A percentile compares a stretch with the other conserved stretches of the same genome.
phyloP scores from a whole-genome alignment of 1,140 invertebrate genomes.

The Dufourea novaeangliae region DNA sequence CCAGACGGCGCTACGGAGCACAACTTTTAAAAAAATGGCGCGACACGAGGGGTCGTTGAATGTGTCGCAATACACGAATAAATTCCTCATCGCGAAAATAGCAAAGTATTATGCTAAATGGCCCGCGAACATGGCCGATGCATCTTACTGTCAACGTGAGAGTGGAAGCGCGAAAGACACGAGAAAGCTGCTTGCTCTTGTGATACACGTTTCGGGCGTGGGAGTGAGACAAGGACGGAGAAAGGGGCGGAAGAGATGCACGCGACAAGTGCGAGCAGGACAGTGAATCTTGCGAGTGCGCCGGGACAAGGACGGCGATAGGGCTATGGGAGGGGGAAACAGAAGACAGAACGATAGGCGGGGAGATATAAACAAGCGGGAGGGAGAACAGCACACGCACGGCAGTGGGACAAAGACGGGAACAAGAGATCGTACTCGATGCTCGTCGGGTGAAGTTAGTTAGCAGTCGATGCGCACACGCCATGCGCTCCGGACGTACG shows the following conservation, averaged over 20 bases:
- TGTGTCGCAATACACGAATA: too few species aligned
- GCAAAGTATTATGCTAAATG: constrained; percentile 29
- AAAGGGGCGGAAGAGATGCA: neutral
- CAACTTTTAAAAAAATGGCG: too few species aligned
- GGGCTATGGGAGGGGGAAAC: neutral
- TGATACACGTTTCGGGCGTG: neutral
- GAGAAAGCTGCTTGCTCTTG: constrained; percentile 20
- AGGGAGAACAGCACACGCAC: constrained; percentile 49
- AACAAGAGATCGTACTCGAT: constrained; percentile 60
- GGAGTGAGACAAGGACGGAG: constrained; percentile 2
- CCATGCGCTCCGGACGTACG: constrained; percentile 76
- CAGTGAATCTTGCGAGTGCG: constrained; percentile 3
- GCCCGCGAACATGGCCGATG: constrained; percentile 25
- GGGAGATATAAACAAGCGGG: constrained; percentile 46
- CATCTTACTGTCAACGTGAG: constrained; percentile 28
- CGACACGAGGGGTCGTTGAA: too few species aligned
- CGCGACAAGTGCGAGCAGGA: constrained; percentile 12
- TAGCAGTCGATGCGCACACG: constrained; percentile 81
- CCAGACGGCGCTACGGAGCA: too few species aligned
- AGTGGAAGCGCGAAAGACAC: constrained; percentile 8
- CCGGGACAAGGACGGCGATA: neutral
- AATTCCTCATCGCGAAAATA: neutral
- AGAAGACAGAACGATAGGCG: constrained; percentile 41
- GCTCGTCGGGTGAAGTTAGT: constrained; percentile 76
- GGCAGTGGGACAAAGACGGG: constrained; percentile 32